Base-by-base conservation (phyloP, 1,140 invertebrate species). In the Pseudomyrmex flavicornis region DNA sequence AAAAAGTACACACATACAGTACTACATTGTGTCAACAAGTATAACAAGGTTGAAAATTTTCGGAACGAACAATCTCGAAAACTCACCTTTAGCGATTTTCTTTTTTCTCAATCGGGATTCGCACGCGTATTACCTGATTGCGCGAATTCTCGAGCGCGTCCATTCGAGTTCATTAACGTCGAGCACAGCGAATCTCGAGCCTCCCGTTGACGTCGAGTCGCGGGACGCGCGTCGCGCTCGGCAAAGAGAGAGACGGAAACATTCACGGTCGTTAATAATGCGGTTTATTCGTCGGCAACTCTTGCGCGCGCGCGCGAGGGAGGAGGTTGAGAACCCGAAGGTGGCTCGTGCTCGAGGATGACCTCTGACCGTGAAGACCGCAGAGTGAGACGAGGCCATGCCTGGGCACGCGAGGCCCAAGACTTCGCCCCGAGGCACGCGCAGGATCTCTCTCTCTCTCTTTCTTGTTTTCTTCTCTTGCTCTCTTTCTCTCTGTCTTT, bases 301-400 rank as follows among this genome's bases (percentile, higher is more conserved):
- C 65, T 58, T 66, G 74, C 35, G 35, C 35, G 35, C 35, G 35
- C 35, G 35, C 35, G 46, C 62, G 66, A 82, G 66, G 82, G 70
- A 68, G 62, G 74, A 87, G 86, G 86, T 91, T 91, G 86, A 92
- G 91, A 91, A 90, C 90, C 88, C 87, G 44, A 91, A 90, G 91
- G 88, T 93, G 92, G 92, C 93, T 94, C 93, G 93, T 94, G 93
- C 93, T 93, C 90, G 89, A 91, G 84, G 86, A 86, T 91, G 93
- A 94, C 93, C 93, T 94, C 92, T 94, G 93, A 94, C 93, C 93
- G 89, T 90, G 90, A 92, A 92, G 87, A 89, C 82, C 83, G 77
- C 82, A 80, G 88, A 91, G 88, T 87, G 90, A 90, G 89, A 89
- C 90, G 90, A 92, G 91, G 90, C 89, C 88, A 92, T 90, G 91